Evolutionary conservation across 2,888 invertebrate genomes (phyloP).

Genomic region (Nowickia ferox): DNA sequence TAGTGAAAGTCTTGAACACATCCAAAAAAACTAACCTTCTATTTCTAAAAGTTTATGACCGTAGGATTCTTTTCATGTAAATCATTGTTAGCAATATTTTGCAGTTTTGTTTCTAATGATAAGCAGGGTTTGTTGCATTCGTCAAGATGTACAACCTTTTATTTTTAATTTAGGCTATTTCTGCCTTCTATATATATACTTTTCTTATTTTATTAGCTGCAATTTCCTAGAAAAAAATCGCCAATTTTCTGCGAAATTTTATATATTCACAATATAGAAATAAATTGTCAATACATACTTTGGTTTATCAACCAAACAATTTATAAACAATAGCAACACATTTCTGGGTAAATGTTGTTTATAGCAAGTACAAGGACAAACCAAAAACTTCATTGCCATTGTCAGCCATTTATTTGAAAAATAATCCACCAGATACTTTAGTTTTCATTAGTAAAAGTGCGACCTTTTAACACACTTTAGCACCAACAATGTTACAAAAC

Average conservation of each 20-base stretch:
- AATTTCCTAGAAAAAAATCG: neutral
- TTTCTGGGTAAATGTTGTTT: neutral
- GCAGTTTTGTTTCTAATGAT: too few species aligned
- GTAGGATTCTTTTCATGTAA: too few species aligned
- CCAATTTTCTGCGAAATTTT: neutral
- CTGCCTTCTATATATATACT: neutral
- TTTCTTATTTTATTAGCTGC: neutral
- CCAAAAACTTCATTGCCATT: constrained; percentile 5
- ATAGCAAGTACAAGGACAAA: constrained; percentile 54
- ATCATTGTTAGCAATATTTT: too few species aligned
- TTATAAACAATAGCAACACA: neutral
- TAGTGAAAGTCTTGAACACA: too few species aligned
- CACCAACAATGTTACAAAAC: constrained; percentile 49
- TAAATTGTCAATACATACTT: neutral
- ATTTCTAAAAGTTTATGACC: too few species aligned
- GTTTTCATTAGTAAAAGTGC: constrained; percentile 41
- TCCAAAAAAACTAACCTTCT: too few species aligned
- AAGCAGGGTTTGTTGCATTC: too few species aligned
- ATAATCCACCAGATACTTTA: constrained; percentile 42
- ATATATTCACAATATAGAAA: constrained; percentile 18
- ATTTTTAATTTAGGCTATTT: neutral
- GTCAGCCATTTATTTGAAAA: constrained; percentile 37
- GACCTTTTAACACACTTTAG: constrained; percentile 57
- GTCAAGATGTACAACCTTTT: too few species aligned
- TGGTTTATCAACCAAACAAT: neutral